A percentile compares a stretch with the other conserved stretches of the same genome.
These are phyloP conservation scores for Drosophila prostipennis DNA, from an alignment of 2,888 invertebrate species.

Conservation along the genomic window DNA sequence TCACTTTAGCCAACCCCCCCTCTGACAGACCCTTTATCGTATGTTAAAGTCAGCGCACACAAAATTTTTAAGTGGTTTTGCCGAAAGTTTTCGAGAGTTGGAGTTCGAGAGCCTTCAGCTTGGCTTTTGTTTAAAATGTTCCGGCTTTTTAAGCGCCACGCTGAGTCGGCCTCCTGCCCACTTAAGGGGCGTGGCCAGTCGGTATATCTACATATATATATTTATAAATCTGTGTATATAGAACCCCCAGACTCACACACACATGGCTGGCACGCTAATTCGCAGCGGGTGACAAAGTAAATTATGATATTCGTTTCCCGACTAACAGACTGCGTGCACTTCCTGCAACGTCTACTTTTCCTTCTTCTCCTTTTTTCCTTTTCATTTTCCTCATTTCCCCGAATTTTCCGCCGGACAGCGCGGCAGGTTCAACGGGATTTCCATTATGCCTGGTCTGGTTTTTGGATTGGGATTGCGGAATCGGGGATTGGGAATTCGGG, in stretches of 20 bases:
- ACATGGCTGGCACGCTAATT: conserved; percentile 65
- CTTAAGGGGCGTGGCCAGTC: conserved; percentile 62
- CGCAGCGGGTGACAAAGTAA: conserved; percentile 80
- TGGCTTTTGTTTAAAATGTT: conserved; percentile 74
- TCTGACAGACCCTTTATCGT: conserved; percentile 60
- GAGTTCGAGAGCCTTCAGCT: conserved; percentile 65
- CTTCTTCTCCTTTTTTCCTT: conserved; percentile 21
- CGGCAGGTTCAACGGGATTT: conserved; percentile 60
- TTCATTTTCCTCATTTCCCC: conserved; percentile 18
- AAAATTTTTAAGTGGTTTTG: conserved; percentile 72
- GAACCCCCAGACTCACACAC: conserved; percentile 12
- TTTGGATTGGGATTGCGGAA: conserved; percentile 32
- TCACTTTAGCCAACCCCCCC: conserved; percentile 1
- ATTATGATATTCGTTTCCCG: conserved; percentile 80
- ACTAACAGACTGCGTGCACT: conserved; percentile 79
- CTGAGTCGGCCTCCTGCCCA: conserved; percentile 43
- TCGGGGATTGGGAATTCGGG: conserved; percentile 14
- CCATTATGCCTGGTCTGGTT: conserved; percentile 63
- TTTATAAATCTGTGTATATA: conserved; percentile 4
- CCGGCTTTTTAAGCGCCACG: conserved; percentile 55
- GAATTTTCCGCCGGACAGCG: conserved; percentile 34
- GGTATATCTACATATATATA: conserved; percentile 32
- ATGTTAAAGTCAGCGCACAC: conserved; percentile 67
- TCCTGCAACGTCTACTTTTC: conserved; percentile 54
- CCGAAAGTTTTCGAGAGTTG: conserved; percentile 63